Percentiles rank a stretch among this genome's conserved stretches.
phyloP scores from a whole-genome alignment of 2,113 vertebrate genomes.

The Catharus bicknelli region DNA sequence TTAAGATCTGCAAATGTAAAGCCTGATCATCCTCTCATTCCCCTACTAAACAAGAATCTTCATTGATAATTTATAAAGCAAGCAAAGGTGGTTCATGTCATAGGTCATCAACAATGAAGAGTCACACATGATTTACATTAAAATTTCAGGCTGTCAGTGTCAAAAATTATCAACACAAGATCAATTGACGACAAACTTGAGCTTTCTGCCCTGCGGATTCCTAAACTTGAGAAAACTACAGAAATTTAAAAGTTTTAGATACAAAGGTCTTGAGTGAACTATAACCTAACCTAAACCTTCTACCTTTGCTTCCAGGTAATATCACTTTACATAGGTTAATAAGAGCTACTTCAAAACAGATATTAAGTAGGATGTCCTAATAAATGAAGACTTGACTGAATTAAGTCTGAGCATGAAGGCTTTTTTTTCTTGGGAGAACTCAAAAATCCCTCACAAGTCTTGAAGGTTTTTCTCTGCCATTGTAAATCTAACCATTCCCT shows the following conservation, averaged over 20 bases:
- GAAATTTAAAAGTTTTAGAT: neutral
- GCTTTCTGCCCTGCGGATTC: neutral
- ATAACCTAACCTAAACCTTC: neutral
- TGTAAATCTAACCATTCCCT: neutral
- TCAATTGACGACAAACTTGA: neutral
- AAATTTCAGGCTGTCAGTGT: neutral
- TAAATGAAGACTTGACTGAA: neutral
- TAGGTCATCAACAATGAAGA: neutral
- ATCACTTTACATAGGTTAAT: neutral
- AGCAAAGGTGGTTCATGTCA: neutral
- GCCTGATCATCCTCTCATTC: neutral
- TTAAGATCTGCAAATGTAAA: neutral
- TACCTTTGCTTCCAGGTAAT: neutral
- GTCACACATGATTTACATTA: neutral
- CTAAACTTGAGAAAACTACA: neutral
- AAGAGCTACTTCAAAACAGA: neutral
- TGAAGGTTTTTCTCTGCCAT: neutral
- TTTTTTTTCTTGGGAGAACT: neutral
- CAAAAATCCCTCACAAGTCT: neutral
- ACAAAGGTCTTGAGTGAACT: neutral
- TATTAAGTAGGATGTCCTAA: neutral
- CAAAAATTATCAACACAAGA: neutral
- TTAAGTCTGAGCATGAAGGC: neutral
- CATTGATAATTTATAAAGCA: neutral
- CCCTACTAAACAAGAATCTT: neutral